Evolutionary conservation across 2,888 invertebrate species (phyloP), one percentile per base, ranked within the genome.

Genomic region (Napeogenes inachia): DNA sequence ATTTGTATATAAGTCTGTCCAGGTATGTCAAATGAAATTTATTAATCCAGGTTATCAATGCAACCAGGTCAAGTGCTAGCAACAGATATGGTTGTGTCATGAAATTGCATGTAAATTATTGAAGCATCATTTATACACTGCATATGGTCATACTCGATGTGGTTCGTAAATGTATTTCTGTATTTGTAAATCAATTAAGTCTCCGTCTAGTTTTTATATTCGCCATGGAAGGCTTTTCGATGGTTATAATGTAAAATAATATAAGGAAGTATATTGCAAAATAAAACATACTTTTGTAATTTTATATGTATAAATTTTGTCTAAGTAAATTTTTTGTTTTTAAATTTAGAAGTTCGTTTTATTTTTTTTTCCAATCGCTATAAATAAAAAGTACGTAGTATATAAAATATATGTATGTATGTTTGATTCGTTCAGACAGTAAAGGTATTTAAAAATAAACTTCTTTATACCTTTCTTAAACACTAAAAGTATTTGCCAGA

Each of bases 81-180:
- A 68, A 67, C 75, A 60, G 62, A 73, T 82, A 82, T 78, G 80
- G 81, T 58, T 61, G 59, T 74, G 78, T 77, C 78, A 76, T 79
- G 80, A 81, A 82, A 84, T 81, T 79, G 74, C 76, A 82, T 84
- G 81, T 80, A 80, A 80, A 80, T 81, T 75, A 75, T 78, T 67
- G 75, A 73, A 67, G 73, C 72, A 73, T 72, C 73, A 73, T 74
- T 76, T 75, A 76, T 73, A 71, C 70, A 62, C 78, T 77, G 68
- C 73, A 72, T 81, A 80, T 70, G 78, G 79, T 54, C 35, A 62
- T 62, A 63, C 63, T 73, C 70, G 67, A n/a, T 55, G 58, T 57
- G 54, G 54, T 63, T 45, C 57, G 59, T 56, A 47, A 56, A 53
- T 59, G 42, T 42, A 10, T 10, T 42, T 10, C 42, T 42, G 8